Evolutionary conservation across 2,888 invertebrate genomes (phyloP).

Genomic region (Cataglyphis albicans): DNA sequence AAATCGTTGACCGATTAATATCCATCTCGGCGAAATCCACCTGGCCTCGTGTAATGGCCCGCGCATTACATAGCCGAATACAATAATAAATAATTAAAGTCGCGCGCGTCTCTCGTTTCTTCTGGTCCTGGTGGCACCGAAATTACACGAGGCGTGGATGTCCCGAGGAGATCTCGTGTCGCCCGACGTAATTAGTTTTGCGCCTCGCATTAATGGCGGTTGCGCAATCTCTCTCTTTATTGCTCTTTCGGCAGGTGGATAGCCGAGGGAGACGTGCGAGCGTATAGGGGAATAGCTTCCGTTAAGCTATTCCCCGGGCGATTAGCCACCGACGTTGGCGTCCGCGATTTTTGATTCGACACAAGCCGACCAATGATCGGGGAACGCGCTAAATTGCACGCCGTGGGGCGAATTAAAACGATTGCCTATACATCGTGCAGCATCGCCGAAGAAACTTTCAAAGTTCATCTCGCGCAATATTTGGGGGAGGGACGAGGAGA

Average conservation of each 20-base stretch:
- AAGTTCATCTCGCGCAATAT: constrained; percentile 17
- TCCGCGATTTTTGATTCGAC: constrained; percentile 61
- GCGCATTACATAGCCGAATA: constrained; percentile 58
- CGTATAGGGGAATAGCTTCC: constrained; percentile 63
- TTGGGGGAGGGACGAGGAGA: background rate
- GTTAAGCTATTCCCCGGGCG: constrained; percentile 70
- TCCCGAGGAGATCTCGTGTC: constrained; percentile 79
- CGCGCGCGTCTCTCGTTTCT: constrained; percentile 68
- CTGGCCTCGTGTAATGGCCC: constrained; percentile 60
- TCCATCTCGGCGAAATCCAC: constrained; percentile 59
- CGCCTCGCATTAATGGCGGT: constrained; percentile 74
- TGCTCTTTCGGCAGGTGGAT: constrained; percentile 76
- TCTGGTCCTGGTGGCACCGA: constrained; percentile 34
- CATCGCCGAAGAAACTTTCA: constrained; percentile 39
- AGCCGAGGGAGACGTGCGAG: background rate
- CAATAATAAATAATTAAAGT: constrained; percentile 81
- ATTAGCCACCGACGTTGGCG: constrained; percentile 65
- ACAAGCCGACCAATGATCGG: constrained; percentile 40
- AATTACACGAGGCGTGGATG: constrained; percentile 60
- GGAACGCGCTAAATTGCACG: constrained; percentile 61
- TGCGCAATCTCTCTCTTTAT: constrained; percentile 73
- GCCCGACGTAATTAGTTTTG: constrained; percentile 81
- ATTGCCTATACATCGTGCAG: constrained; percentile 17
- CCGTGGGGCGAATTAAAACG: constrained; percentile 46
- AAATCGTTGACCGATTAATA: constrained; percentile 72